Percentiles rank a stretch among this genome's conserved stretches.
These are phyloP conservation scores for Ophiothrix spiculata DNA, from an alignment of 35 echinoderm and acorn worm species.

Conservation along the genomic window DNA sequence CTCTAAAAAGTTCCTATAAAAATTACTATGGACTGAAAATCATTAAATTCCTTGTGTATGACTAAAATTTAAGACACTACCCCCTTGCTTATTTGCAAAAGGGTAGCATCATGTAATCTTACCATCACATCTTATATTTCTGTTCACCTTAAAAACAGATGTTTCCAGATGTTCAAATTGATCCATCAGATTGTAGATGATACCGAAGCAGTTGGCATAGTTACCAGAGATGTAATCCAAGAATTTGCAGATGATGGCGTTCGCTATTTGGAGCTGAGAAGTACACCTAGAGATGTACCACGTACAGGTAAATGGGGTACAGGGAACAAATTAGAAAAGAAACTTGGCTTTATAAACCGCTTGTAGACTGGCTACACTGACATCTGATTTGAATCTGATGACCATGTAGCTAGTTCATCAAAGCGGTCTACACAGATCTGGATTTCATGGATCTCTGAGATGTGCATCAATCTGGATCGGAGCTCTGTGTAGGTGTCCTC, in stretches of 20 bases:
- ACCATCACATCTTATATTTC: too few species aligned
- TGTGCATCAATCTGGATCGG: background rate
- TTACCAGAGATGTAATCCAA: slow-evolving; percentile 80
- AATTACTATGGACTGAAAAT: background rate
- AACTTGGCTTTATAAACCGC: background rate
- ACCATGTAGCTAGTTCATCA: background rate
- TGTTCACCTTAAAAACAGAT: slow-evolving; percentile 42
- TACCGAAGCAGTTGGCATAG: slow-evolving; percentile 78
- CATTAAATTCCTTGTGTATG: background rate
- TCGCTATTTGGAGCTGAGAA: slow-evolving; percentile 80
- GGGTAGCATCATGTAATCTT: background rate
- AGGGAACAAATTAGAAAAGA: background rate
- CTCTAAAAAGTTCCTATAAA: too few species aligned
- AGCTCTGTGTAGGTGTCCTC: too few species aligned
- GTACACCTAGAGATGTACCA: slow-evolving; percentile 71
- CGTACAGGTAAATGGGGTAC: slow-evolving; percentile 44
- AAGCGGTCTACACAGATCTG: background rate
- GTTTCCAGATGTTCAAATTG: slow-evolving; percentile 81
- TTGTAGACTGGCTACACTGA: background rate
- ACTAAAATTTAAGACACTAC: background rate
- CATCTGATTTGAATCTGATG: background rate
- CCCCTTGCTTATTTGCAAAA: background rate
- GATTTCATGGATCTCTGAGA: background rate
- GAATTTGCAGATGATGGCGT: slow-evolving; percentile 90
- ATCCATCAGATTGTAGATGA: slow-evolving; percentile 71